Evolutionary conservation across 2,888 invertebrate species (phyloP), one percentile per base, ranked within the genome.

Genomic region (Platycnemis pennipes): DNA sequence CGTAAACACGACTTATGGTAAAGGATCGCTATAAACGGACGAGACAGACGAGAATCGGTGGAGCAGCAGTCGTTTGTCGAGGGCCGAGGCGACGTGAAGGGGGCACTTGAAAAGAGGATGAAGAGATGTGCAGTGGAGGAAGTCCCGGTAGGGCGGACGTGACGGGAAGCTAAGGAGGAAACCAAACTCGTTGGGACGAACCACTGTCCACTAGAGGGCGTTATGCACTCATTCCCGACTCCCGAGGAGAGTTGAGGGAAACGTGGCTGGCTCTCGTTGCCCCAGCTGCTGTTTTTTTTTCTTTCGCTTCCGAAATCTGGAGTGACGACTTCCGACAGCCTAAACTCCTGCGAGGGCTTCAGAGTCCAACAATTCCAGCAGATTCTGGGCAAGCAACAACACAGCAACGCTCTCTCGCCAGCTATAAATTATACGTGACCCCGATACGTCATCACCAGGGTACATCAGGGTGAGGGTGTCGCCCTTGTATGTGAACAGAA

Each of bases 21-120:
- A 77, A 77, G 77, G 77, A 77, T 77, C 77, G 77, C 77, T 13
- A 77, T 77, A 77, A 77, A 77, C 77, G 77, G 13, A 37, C 77
- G 77, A 37, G 13, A 77, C 37, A 11, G 77, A 37, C 11, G 77
- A 77, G 31, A 77, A 77, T 77, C 13, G 77, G 37, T 16, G 37
- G 31, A 31, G 77, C 37, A 37, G 77, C 37, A 31, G 77, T 77
- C 37, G 13, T 31, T 77, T 77, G 22, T 26, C n/a, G 31, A 16
- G 31, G 77, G 4, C 77, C 31, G 37, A 77, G 31, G 77, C 8
- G 77, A 77, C 77, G 31, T 77, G 31, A 11, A 77, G 77, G 69
- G 37, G 22, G 49, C 49, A 26, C 77, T 77, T 37, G 77, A 77
- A 49, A n/a, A 49, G 77, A 77, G 77, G 77, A 77, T 77, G 77